Percentiles rank a stretch among this genome's conserved stretches.
phyloP scores from a whole-genome alignment of 1,140 invertebrate species.

The Arion vulgaris region DNA sequence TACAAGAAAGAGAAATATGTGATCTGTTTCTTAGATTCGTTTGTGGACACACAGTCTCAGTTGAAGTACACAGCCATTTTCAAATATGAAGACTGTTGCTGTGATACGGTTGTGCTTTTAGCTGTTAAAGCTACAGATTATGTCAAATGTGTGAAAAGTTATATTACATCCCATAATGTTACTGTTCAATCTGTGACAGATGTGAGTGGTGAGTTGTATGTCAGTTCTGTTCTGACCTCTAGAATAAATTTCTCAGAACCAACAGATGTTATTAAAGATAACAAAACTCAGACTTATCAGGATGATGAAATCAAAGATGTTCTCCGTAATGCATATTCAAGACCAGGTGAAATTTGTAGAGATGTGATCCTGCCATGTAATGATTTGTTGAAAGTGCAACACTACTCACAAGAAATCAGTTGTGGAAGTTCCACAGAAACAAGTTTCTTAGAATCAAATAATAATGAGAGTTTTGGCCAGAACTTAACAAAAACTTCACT shows the following conservation, averaged over 20 bases:
- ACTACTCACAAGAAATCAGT: not conserved
- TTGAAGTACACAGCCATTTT: conserved; percentile 23
- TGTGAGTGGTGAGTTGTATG: conserved; percentile 14
- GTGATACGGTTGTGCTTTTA: not conserved
- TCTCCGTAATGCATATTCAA: not conserved
- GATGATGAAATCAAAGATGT: not conserved
- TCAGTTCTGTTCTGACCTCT: conserved; percentile 1
- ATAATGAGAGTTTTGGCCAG: too few species aligned
- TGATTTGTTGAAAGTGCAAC: not conserved
- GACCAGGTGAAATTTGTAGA: not conserved
- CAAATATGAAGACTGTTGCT: not conserved
- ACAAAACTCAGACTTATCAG: not conserved
- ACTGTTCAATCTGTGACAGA: conserved; percentile 26
- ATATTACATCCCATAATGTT: not conserved
- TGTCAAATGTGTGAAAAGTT: not conserved
- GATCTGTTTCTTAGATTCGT: conserved; percentile 20
- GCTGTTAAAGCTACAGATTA: conserved; percentile 9
- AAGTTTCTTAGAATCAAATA: not conserved
- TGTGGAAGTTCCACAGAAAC: not conserved
- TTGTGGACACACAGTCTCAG: not conserved
- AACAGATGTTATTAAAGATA: not conserved
- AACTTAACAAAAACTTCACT: too few species aligned
- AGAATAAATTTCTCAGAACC: not conserved
- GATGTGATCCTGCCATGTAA: not conserved
- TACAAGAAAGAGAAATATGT: not conserved